These are phyloP conservation scores for Chrysina gloriosa DNA, from an alignment of 2,888 invertebrate genomes.

Conservation along the genomic window DNA sequence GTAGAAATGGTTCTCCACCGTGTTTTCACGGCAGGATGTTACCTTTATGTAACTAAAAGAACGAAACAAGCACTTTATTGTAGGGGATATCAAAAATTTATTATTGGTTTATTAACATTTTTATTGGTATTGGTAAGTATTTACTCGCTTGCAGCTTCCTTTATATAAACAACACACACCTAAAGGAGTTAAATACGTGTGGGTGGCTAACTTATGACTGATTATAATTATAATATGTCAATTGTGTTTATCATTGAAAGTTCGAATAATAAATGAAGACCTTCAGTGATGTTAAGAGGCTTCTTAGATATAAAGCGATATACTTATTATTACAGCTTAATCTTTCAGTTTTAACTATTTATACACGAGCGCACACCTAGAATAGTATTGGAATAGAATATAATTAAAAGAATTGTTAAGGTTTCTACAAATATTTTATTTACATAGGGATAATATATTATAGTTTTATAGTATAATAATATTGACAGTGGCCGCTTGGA, in stretches of 20 bases:
- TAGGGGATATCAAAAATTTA: conserved; percentile 40
- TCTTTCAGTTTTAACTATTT: neutral
- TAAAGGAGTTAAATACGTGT: neutral
- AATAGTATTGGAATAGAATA: too few relatives aligned
- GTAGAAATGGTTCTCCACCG: conserved; percentile 1
- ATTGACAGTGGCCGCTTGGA: too few relatives aligned
- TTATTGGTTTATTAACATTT: conserved; percentile 32
- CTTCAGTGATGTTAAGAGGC: conserved; percentile 1
- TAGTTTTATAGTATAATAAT: too few relatives aligned
- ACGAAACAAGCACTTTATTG: conserved; percentile 22
- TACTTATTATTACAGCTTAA: neutral
- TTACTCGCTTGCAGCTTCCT: conserved; percentile 14
- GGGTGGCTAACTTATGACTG: conserved; percentile 16
- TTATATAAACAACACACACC: too few relatives aligned
- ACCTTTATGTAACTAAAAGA: conserved; percentile 21
- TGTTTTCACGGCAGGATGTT: conserved; percentile 20
- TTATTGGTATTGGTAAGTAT: conserved; percentile 35
- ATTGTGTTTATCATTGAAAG: conserved; percentile 3
- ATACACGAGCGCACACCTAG: too few relatives aligned
- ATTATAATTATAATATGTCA: conserved; percentile 25
- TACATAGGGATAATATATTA: too few relatives aligned
- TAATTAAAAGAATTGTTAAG: too few relatives aligned
- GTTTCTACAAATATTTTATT: too few relatives aligned
- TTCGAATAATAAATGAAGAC: neutral
- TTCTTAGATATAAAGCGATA: conserved; percentile 5